Conservation (phyloP, 2,888 invertebrate genomes). For the Tillus elongatus region DNA sequence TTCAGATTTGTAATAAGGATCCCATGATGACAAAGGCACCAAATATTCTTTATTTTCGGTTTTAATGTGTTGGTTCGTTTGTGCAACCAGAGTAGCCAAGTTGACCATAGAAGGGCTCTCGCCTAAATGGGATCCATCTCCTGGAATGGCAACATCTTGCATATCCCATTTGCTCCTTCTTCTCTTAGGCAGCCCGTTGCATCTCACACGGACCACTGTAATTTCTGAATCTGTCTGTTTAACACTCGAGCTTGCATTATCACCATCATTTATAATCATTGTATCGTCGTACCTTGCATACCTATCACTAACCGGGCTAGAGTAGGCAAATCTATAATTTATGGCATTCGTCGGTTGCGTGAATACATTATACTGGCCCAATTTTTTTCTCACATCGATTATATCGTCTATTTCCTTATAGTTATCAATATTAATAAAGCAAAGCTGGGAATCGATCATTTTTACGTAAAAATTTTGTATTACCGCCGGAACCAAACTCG, state of each 20-base stretch:
- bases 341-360: constrained; percentile 21
- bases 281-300: constrained; percentile 26
- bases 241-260: constrained; percentile 28
- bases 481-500: too few species aligned
- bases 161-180: constrained; percentile 43
- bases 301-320: constrained; percentile 15
- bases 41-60: constrained; percentile 43
- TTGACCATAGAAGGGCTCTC: constrained; percentile 52
- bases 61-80: constrained; percentile 28
- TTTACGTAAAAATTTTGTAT: constrained; percentile 21
- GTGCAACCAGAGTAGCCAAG: constrained; percentile 47
- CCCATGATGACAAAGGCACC: constrained; percentile 51
- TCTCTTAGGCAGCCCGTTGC: constrained; percentile 32
- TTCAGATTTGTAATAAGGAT: constrained; percentile 34
- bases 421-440: constrained; percentile 17
- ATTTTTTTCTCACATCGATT: constrained; percentile 36
- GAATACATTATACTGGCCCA: constrained; percentile 35
- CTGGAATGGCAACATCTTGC: constrained; percentile 43
- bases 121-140: constrained; percentile 49
- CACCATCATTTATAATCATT: constrained; percentile 27
- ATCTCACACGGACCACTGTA: constrained; percentile 48
- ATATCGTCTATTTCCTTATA: constrained; percentile 38
- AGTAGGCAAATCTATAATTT: constrained; percentile 28
- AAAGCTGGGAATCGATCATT: constrained; percentile 21
- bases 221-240: constrained; percentile 54